A percentile compares a stretch with the other conserved stretches of the same genome.
phyloP scores from a whole-genome alignment of 2,113 vertebrate genomes.

The Ramphastos sulfuratus region DNA sequence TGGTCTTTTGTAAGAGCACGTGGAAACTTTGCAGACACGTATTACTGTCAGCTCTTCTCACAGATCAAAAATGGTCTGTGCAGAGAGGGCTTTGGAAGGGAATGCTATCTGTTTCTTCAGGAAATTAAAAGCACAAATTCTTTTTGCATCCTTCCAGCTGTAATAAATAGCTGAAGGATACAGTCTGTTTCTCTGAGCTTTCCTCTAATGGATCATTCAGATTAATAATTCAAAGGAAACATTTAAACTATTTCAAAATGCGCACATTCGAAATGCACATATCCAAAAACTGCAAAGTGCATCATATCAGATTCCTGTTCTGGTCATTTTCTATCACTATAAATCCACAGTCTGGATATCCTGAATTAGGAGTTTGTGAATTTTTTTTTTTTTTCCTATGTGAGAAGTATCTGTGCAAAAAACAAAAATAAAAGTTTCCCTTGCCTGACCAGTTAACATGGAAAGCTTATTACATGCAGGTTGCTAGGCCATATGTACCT shows the following conservation, averaged over 20 bases:
- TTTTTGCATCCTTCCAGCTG: constrained; percentile 43
- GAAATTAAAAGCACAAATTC: constrained; percentile 59
- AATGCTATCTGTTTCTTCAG: constrained; percentile 45
- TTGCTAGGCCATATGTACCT: background rate
- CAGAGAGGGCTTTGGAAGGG: constrained; percentile 50
- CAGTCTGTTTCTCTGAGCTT: constrained; percentile 26
- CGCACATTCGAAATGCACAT: background rate
- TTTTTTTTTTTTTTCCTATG: background rate
- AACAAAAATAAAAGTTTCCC: background rate
- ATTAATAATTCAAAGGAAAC: constrained; percentile 49
- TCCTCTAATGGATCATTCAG: constrained; percentile 34
- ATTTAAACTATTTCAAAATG: constrained; percentile 45
- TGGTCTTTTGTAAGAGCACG: background rate
- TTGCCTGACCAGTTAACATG: background rate
- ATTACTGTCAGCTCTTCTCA: constrained; percentile 32
- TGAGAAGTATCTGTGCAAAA: background rate
- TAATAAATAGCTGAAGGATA: constrained; percentile 61
- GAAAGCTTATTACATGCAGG: background rate
- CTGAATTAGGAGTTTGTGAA: background rate
- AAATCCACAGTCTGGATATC: background rate
- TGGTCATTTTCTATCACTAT: background rate
- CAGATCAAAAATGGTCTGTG: constrained; percentile 29
- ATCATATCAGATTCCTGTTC: background rate
- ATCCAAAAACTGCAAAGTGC: background rate
- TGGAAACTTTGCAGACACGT: constrained; percentile 8